These are phyloP conservation scores for Flabesymbios commensalis DNA, from an alignment of 2,888 invertebrate species.

Conservation along the genomic window DNA sequence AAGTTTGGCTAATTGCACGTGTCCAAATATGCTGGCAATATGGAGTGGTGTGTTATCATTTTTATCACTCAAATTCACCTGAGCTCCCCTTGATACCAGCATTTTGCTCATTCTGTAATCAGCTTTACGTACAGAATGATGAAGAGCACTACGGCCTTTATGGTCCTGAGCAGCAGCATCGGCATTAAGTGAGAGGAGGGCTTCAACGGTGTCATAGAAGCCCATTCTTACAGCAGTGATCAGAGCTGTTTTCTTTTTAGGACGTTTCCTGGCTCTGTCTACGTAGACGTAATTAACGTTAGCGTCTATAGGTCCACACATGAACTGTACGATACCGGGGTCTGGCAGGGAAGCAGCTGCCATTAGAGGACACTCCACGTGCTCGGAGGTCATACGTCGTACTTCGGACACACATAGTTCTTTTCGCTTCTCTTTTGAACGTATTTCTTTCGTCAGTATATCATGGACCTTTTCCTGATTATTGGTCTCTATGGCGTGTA, in stretches of 20 bases:
- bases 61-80: conserved; percentile 27
- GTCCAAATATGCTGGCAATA: conserved; percentile 37
- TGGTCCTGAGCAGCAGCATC: conserved; percentile 34
- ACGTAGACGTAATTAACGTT: conserved; percentile 35
- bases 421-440: conserved; percentile 28
- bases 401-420: conserved; percentile 31
- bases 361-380: conserved; percentile 34
- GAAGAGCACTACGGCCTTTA: conserved; percentile 36
- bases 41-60: conserved; percentile 35
- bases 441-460: conserved; percentile 30
- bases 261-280: conserved; percentile 19
- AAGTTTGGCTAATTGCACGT: conserved; percentile 34
- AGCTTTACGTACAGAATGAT: conserved; percentile 34
- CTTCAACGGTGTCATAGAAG: conserved; percentile 33
- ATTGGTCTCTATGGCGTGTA: conserved; percentile 35
- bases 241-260: conserved; percentile 27
- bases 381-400: conserved; percentile 33
- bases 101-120: conserved; percentile 37
- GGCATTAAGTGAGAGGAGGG: conserved; percentile 32
- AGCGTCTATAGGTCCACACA: conserved; percentile 27
- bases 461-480: conserved; percentile 35
- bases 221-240: conserved; percentile 30
- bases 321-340: conserved; percentile 31
- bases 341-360: conserved; percentile 33
- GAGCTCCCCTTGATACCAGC: conserved; percentile 32